Base-by-base conservation (phyloP, 1,140 invertebrate genomes). In the Cheumatopsyche charites region DNA sequence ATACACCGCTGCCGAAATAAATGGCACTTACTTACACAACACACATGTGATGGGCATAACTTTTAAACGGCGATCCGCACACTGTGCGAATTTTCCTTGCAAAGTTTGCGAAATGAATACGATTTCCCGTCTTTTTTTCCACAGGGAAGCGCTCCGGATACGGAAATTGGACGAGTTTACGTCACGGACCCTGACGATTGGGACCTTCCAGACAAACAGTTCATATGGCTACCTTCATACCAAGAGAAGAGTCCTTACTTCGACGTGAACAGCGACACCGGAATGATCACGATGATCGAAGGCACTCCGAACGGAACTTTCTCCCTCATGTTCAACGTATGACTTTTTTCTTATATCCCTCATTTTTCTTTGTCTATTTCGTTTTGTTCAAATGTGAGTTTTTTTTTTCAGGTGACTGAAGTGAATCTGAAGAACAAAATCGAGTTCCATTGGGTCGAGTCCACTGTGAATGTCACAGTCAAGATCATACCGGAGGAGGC, bases 101-200 rank as follows among this genome's bases (percentile, higher is more conserved):
- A 21, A 23, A 49, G 11, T 58, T 42, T 61, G 61, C 11, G 23
- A 6, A 71, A 19, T 65, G 15, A 63, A 41, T 58, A 19, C 67
- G 36, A 70, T 67, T 74, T 61, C 17, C 17, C 52, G 73, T 77
- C 11, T 47, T 47, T 77, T 74, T 74, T 65, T 73, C 47, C 75
- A 88, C 85, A 90, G 90, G 12, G 86, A 90, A 72, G 85, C 89
- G 85, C 89, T 0, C 90, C 89, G 0, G 88, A 91, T 66, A 92
- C 91, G 0, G 87, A 91, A 73, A 94, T 98, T 52, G 96, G 96
- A 0, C 84, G 93, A 21, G 94, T 97, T 0, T 97, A 93, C 80
- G 94, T 96, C 0, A 87, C 93, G 26, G 96, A 98, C 83, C 85
- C 88, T 0, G 96, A 98, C 79, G 96, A 98, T 79, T 97, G 95